phyloP scores from a whole-genome alignment of 2,888 invertebrate genomes.

The Linnaemya tessellans region DNA sequence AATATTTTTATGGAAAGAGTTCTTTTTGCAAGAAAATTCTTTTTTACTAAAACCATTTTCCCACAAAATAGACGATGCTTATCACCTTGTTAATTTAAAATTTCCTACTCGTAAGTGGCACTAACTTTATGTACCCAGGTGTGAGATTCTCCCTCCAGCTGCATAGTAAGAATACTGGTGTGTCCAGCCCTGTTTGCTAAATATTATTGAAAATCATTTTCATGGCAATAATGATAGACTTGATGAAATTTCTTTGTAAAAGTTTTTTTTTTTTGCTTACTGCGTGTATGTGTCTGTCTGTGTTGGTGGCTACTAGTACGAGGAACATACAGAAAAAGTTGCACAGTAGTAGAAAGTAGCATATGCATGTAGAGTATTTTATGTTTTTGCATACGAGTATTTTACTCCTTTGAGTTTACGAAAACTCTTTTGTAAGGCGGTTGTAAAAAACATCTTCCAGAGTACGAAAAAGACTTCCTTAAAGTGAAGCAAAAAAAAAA shows the following conservation, averaged over 20 bases:
- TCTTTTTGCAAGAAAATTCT: too few relatives aligned
- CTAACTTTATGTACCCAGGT: too few relatives aligned
- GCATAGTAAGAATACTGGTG: too few relatives aligned
- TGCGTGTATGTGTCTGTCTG: slow-evolving; percentile 18
- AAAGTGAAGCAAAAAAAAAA: slow-evolving; percentile 38
- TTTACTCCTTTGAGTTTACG: slow-evolving; percentile 44
- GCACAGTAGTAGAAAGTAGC: slow-evolving; percentile 68
- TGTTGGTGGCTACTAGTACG: slow-evolving; percentile 30
- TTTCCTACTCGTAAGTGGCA: neutral
- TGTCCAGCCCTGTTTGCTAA: slow-evolving; percentile 12
- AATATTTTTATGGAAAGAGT: too few relatives aligned
- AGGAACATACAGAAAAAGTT: slow-evolving; percentile 12
- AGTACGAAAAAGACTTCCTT: slow-evolving; percentile 64
- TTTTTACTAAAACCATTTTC: too few relatives aligned
- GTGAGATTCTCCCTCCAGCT: too few relatives aligned
- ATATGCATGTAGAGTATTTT: slow-evolving; percentile 57
- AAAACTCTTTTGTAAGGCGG: slow-evolving; percentile 52
- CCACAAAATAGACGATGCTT: too few relatives aligned
- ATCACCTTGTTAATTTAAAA: too few relatives aligned
- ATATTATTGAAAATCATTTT: slow-evolving; percentile 33
- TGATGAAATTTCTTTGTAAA: slow-evolving; percentile 57
- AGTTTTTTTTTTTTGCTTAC: neutral
- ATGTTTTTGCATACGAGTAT: slow-evolving; percentile 15
- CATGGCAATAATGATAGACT: slow-evolving; percentile 68
- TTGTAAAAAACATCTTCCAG: slow-evolving; percentile 41